Evolutionary conservation across 2,888 invertebrate species (phyloP).

Genomic region (Drosophila kambysellisi): DNA sequence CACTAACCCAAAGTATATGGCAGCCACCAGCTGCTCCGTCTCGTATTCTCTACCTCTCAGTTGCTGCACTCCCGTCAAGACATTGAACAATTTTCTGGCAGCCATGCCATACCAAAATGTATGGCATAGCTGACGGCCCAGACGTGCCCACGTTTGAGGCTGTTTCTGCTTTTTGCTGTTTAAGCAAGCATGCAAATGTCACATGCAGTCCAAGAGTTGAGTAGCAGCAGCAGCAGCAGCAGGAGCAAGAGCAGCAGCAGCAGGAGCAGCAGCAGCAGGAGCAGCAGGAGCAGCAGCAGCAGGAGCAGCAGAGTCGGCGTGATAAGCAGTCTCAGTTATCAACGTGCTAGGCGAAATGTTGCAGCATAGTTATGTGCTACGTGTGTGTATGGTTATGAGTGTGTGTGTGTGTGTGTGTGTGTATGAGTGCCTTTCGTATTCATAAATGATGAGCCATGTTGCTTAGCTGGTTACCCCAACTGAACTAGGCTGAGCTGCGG

Average conservation of each 20-base stretch:
- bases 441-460: constrained; percentile 71
- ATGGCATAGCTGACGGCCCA: constrained; percentile 63
- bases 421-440: constrained; percentile 27
- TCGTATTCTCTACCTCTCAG: not conserved
- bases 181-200: constrained; percentile 80
- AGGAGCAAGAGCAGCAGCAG: not conserved
- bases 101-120: constrained; percentile 50
- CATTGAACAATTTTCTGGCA: constrained; percentile 40
- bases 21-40: constrained; percentile 17
- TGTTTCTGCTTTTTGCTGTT: constrained; percentile 66
- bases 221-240: not conserved
- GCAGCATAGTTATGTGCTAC: constrained; percentile 37
- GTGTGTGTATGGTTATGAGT: constrained; percentile 10
- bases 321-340: constrained; percentile 78
- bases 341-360: constrained; percentile 51
- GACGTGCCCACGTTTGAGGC: constrained; percentile 45
- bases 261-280: not conserved
- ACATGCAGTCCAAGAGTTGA: constrained; percentile 57
- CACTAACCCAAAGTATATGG: constrained; percentile 21
- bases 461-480: constrained; percentile 28
- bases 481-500: constrained; percentile 6
- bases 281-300: constrained; percentile 22
- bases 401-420: constrained; percentile 12
- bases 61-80: constrained; percentile 4
- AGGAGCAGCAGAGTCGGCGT: constrained; percentile 30